Base-by-base conservation (phyloP, 2,797 vertebrate species). In the Phataginus tricuspis region DNA sequence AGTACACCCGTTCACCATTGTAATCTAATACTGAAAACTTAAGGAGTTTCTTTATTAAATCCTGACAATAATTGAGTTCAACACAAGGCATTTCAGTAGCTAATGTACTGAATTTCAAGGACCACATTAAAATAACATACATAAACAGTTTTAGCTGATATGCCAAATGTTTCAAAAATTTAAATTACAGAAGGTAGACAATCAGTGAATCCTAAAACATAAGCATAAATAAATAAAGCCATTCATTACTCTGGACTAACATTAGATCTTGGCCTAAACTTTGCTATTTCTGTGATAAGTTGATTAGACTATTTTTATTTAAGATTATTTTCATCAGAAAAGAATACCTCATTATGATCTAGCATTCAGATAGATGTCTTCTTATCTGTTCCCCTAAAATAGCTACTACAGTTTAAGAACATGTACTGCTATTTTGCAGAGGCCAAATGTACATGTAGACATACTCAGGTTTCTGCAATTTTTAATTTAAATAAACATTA, bases 51-150 rank as follows among this genome's bases (percentile, higher is more conserved):
- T 16, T 92, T 64, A 71, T 71, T 72, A 93, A 91, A 39, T 8
- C 1, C 10, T 82, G 57, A 72, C 39, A 61, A 25, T 51, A 85
- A 57, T 0, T 39, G 31, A 94, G 7, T 68, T 85, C 18, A 61
- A 83, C 86, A 45, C 2, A 61, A 86, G 55, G 6, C 9, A 75
- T 34, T 93, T 75, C 18, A 71, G 19, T 71, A 84, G 5, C 4
- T 71, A 68, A 80, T 82, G 6, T 80, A 83, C 16, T 95, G 19
- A 79, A 91, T 57, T 80, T 82, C 23, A 94, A 82, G 83, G 49
- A 53, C 7, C 19, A 37, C 55, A 59, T 29, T 63, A 86, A 84
- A 96, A 84, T 63, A 68, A 63, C 8, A 79, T 39, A 68, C 1
- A 68, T 49, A 88, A 91, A 74, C 69, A 72, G 87, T 39, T 51